These are phyloP conservation scores for Colistium nudipinnis DNA, from an alignment of 2,113 vertebrate genomes.

Conservation along the genomic window DNA sequence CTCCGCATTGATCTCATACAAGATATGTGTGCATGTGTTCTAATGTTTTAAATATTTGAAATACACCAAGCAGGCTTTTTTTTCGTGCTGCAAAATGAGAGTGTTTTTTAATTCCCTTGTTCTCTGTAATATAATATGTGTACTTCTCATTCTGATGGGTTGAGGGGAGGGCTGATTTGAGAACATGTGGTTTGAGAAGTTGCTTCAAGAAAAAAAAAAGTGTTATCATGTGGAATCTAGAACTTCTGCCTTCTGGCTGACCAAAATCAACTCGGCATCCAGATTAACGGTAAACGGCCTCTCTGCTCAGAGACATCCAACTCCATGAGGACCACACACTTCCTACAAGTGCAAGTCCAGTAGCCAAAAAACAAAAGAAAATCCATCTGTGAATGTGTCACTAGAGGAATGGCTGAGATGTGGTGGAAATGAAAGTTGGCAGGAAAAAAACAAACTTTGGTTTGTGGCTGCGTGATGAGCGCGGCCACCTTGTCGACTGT, in stretches of 20 bases:
- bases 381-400: slow-evolving; percentile 34
- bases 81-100: slow-evolving; percentile 31
- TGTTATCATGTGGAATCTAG: slow-evolving; percentile 57
- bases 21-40: slow-evolving; percentile 47
- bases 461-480: slow-evolving; percentile 37
- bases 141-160: slow-evolving; percentile 14
- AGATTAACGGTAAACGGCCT: slow-evolving; percentile 41
- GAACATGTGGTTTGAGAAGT: slow-evolving; percentile 48
- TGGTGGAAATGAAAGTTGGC: slow-evolving; percentile 48
- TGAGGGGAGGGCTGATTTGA: slow-evolving; percentile 30
- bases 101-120: neutral
- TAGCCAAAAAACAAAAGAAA: slow-evolving; percentile 26
- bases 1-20: slow-evolving; percentile 26
- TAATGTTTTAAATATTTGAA: slow-evolving; percentile 64
- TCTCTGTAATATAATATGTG: slow-evolving; percentile 44
- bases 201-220: slow-evolving; percentile 26
- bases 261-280: slow-evolving; percentile 60
- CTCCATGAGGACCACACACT: slow-evolving; percentile 58
- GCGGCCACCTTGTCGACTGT: slow-evolving; percentile 34
- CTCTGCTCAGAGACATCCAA: slow-evolving; percentile 45
- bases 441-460: slow-evolving; percentile 14
- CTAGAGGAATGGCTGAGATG: slow-evolving; percentile 52
- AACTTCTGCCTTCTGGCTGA: slow-evolving; percentile 56
- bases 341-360: slow-evolving; percentile 31
- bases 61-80: slow-evolving; percentile 14